A percentile compares a stretch with the other conserved stretches of the same genome.
Evolutionary conservation across 2,113 vertebrate species (phyloP).

Genomic region (Oryzias curvinotus): DNA sequence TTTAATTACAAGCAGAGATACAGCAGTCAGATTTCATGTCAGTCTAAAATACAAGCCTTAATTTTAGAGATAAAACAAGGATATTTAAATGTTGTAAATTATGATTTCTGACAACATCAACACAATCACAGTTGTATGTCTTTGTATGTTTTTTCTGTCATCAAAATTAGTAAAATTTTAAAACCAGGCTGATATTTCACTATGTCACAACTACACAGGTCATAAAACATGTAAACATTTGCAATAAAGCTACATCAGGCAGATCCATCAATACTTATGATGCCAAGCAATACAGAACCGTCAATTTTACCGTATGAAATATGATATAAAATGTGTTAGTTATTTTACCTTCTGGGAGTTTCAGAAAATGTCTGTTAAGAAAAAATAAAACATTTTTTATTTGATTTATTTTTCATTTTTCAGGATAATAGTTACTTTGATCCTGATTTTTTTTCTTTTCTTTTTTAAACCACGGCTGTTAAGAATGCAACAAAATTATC

Average conservation of each 20-base stretch:
- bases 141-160: background rate
- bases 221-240: conserved; percentile 20
- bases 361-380: background rate
- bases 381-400: background rate
- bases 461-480: background rate
- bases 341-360: conserved; percentile 9
- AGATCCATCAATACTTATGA: conserved; percentile 30
- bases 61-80: background rate
- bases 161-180: background rate
- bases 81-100: conserved; percentile 18
- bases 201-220: conserved; percentile 30
- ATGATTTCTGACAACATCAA: conserved; percentile 16
- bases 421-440: conserved; percentile 23
- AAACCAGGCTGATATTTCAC: conserved; percentile 8
- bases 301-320: conserved; percentile 7
- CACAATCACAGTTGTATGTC: conserved; percentile 5
- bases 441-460: background rate
- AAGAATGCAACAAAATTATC: background rate
- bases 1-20: too few relatives aligned
- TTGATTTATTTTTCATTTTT: background rate
- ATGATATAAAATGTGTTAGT: conserved; percentile 15
- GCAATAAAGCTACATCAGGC: conserved; percentile 33
- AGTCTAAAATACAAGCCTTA: too few relatives aligned
- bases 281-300: conserved; percentile 20
- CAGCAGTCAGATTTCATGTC: too few relatives aligned